Evolutionary conservation across 2,888 invertebrate genomes (phyloP).

Genomic region (Thalpophila matura): DNA sequence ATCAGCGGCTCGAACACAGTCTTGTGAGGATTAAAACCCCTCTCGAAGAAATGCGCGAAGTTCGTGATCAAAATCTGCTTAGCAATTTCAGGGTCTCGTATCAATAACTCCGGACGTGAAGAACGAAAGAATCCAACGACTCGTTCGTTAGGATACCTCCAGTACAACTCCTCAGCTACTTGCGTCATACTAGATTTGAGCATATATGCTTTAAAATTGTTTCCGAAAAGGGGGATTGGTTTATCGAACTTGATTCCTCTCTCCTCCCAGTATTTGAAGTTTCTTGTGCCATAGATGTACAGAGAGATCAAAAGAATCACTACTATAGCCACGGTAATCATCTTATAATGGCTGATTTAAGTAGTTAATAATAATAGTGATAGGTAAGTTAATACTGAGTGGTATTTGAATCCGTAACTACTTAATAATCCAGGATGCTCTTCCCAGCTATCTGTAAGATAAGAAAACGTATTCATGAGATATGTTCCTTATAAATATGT

Average conservation of each 20-base stretch:
- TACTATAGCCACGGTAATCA: constrained; percentile 39
- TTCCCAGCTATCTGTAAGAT: constrained; percentile 13
- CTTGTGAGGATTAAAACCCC: constrained; percentile 63
- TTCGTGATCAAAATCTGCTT: constrained; percentile 67
- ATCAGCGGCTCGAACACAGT: constrained; percentile 65
- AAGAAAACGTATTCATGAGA: too few species aligned
- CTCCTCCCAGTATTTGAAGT: constrained; percentile 60
- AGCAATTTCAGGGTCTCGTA: constrained; percentile 70
- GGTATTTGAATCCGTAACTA: constrained; percentile 9
- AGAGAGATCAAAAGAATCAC: constrained; percentile 27
- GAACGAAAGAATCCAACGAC: constrained; percentile 71
- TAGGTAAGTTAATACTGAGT: neutral
- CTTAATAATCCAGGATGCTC: too few species aligned
- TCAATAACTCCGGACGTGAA: constrained; percentile 65
- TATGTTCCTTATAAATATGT: too few species aligned
- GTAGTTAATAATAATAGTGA: too few species aligned
- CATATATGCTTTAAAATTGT: constrained; percentile 17
- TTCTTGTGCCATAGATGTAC: constrained; percentile 52
- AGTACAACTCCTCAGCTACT: constrained; percentile 57
- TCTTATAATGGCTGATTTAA: neutral
- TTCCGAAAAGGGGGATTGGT: constrained; percentile 49
- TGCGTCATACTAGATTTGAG: constrained; percentile 39
- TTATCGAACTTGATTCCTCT: constrained; percentile 53
- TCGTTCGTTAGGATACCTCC: constrained; percentile 68
- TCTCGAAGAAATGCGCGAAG: constrained; percentile 38